These are phyloP conservation scores for Acleris laterana DNA, from an alignment of 2,888 invertebrate species.

Conservation along the genomic window DNA sequence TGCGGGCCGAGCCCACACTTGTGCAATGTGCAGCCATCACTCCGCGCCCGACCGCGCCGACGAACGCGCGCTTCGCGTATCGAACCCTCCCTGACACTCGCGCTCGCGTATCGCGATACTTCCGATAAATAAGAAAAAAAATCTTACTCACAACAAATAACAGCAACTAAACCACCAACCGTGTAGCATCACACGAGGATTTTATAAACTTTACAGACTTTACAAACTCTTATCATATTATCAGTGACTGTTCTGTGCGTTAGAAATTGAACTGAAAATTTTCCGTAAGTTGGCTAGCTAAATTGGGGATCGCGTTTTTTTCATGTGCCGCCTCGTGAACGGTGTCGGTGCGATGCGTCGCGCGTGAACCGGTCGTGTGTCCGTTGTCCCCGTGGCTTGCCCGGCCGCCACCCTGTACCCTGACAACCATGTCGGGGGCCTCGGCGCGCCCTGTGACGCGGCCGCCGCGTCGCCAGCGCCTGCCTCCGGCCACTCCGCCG, in stretches of 20 bases:
- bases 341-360: conserved; percentile 81
- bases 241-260: conserved; percentile 66
- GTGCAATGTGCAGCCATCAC: conserved; percentile 70
- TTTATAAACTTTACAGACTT: conserved; percentile 42
- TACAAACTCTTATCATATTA: conserved; percentile 62
- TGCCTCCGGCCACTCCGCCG: conserved; percentile 93
- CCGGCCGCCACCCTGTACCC: conserved; percentile 92
- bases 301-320: conserved; percentile 82
- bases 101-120: conserved; percentile 61
- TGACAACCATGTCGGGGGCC: conserved; percentile 88
- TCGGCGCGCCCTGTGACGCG: conserved; percentile 88
- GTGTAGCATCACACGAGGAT: background rate
- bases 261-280: conserved; percentile 41
- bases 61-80: conserved; percentile 75
- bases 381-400: conserved; percentile 88
- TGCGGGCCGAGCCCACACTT: conserved; percentile 58
- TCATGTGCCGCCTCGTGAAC: conserved; percentile 81
- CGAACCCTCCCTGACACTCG: conserved; percentile 58
- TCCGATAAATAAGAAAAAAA: conserved; percentile 27
- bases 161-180: background rate
- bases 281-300: conserved; percentile 66
- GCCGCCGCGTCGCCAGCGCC: conserved; percentile 90
- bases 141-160: conserved; percentile 9
- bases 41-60: conserved; percentile 82
- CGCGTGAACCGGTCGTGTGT: conserved; percentile 78